Evolutionary conservation across 1,140 invertebrate species (phyloP).

Genomic region (Wasmannia auropunctata): DNA sequence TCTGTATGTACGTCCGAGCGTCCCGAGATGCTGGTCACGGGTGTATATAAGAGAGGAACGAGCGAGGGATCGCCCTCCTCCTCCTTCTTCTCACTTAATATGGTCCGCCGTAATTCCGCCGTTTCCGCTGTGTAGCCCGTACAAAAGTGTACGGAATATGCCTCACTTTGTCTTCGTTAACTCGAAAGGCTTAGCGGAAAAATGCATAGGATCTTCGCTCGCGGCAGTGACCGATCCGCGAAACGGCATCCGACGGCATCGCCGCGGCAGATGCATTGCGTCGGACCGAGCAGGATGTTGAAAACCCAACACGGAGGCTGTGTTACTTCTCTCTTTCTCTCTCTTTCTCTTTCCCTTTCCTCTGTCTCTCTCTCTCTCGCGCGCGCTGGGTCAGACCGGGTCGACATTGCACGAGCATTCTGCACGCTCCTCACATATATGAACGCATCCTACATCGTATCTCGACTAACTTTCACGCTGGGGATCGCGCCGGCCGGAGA

Average conservation of each 20-base stretch:
- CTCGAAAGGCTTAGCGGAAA: constrained; percentile 51
- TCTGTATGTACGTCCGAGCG: neutral
- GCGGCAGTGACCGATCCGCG: constrained; percentile 54
- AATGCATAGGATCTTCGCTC: constrained; percentile 46
- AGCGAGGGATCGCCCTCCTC: neutral
- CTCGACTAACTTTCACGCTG: constrained; percentile 72
- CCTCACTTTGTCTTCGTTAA: constrained; percentile 48
- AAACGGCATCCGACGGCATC: constrained; percentile 28
- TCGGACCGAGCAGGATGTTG: constrained; percentile 70
- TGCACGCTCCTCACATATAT: constrained; percentile 74
- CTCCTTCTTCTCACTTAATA: constrained; percentile 31
- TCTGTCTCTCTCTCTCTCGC: constrained; percentile 23
- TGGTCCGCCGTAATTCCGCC: constrained; percentile 33
- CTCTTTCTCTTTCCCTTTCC: neutral
- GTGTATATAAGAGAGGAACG: constrained; percentile 1
- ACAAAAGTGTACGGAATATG: constrained; percentile 32
- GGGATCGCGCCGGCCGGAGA: constrained; percentile 32
- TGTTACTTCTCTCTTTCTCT: constrained; percentile 49
- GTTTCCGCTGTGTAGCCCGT: constrained; percentile 27
- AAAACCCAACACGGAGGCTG: constrained; percentile 74
- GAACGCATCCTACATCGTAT: constrained; percentile 72
- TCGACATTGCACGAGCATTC: constrained; percentile 76
- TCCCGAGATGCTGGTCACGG: constrained; percentile 3
- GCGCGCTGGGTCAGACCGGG: constrained; percentile 73
- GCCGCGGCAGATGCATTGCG: constrained; percentile 46